Conservation (phyloP, 2,797 vertebrate species). For the Catamblyrhynchus diadema region DNA sequence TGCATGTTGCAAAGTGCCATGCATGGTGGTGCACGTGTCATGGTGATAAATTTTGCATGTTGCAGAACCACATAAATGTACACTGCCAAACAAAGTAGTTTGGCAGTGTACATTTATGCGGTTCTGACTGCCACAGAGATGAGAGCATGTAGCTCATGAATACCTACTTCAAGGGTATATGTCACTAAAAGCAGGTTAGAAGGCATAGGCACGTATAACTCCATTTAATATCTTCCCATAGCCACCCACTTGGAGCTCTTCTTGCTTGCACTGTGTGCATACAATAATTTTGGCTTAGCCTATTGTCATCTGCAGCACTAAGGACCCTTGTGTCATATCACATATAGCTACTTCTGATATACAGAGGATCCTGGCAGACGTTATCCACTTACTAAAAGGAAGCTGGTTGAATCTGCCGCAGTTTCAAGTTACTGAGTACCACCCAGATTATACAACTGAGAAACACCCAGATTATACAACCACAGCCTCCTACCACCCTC, state of each 20-base stretch:
- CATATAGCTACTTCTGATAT: not conserved
- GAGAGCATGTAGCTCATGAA: not conserved
- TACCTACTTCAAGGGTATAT: not conserved
- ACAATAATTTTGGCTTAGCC: not conserved
- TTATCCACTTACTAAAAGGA: not conserved
- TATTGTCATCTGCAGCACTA: not conserved
- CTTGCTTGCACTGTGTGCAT: not conserved
- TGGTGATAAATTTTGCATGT: too few relatives aligned
- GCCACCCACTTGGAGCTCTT: not conserved
- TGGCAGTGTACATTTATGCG: not conserved
- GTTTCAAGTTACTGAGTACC: not conserved
- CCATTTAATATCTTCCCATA: not conserved
- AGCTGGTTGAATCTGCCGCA: not conserved
- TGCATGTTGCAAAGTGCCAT: too few relatives aligned
- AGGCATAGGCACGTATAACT: not conserved
- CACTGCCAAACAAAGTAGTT: too few relatives aligned
- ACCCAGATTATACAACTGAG: not conserved
- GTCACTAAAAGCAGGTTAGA: not conserved
- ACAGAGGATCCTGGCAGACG: not conserved
- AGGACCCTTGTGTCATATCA: not conserved
- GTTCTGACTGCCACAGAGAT: not conserved
- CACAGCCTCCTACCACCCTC: not conserved
- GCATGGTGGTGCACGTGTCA: rapidly evolving
- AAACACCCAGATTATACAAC: not conserved
- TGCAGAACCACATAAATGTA: too few relatives aligned